Conservation (phyloP, 2,797 vertebrate genomes). For the Sciurus vulgaris region DNA sequence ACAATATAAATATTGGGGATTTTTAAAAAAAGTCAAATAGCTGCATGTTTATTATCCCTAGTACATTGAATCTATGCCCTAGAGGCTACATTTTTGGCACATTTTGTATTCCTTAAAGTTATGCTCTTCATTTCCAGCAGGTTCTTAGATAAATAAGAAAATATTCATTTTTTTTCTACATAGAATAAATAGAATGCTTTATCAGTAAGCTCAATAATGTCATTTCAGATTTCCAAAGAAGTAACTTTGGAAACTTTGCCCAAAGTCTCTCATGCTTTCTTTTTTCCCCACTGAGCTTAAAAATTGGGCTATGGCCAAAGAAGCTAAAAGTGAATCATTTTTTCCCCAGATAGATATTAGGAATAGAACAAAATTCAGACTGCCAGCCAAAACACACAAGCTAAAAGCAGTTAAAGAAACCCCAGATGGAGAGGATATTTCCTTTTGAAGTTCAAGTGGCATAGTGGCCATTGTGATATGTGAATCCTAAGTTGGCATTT, state of each 20-base stretch:
- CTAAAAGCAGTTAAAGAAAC: slow-evolving; percentile 15
- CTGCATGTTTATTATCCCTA: slow-evolving; percentile 65
- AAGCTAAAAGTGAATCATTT: slow-evolving; percentile 62
- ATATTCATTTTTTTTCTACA: slow-evolving; percentile 55
- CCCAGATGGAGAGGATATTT: slow-evolving; percentile 46
- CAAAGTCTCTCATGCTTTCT: slow-evolving; percentile 60
- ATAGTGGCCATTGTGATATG: slow-evolving; percentile 22
- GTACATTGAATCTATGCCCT: slow-evolving; percentile 45
- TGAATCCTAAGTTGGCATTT: slow-evolving; percentile 44
- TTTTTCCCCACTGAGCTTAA: slow-evolving; percentile 28
- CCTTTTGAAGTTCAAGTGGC: slow-evolving; percentile 55
- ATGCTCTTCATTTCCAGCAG: slow-evolving; percentile 57
- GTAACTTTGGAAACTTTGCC: slow-evolving; percentile 60
- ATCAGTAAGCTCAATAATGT: slow-evolving; percentile 74
- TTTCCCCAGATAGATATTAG: slow-evolving; percentile 48
- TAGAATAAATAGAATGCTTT: slow-evolving; percentile 72
- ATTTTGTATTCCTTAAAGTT: slow-evolving; percentile 67
- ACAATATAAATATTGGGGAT: slow-evolving; percentile 61
- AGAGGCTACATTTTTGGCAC: slow-evolving; percentile 31
- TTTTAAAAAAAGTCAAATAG: slow-evolving; percentile 62
- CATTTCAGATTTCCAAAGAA: slow-evolving; percentile 62
- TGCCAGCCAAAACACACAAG: slow-evolving; percentile 33
- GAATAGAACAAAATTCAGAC: slow-evolving; percentile 62
- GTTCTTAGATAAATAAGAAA: slow-evolving; percentile 74
- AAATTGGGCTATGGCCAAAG: slow-evolving; percentile 58